Percentiles rank a stretch among this genome's conserved stretches.
phyloP scores from a whole-genome alignment of 2,113 vertebrate species.

The Catharus bicknelli region DNA sequence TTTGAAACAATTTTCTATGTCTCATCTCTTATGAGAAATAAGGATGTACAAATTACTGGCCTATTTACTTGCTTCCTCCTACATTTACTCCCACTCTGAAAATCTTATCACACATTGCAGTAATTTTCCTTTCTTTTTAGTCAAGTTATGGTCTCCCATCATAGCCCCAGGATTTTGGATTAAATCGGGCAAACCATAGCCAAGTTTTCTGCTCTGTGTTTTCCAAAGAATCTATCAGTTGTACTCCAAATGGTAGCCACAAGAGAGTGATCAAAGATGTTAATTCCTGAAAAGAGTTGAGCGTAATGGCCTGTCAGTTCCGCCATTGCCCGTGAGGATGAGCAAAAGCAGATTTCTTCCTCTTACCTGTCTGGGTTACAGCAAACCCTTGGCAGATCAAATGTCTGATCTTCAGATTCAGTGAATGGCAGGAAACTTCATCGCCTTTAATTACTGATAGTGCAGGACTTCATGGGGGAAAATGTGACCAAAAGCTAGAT shows the following conservation, averaged over 20 bases:
- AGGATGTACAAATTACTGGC: neutral
- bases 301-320: neutral
- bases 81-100: neutral
- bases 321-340: neutral
- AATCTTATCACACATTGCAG: neutral
- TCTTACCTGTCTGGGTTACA: neutral
- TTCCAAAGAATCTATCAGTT: neutral
- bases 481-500: neutral
- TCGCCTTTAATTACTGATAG: neutral
- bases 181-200: neutral
- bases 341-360: neutral
- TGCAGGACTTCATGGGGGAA: neutral
- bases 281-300: neutral
- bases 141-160: neutral
- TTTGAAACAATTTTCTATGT: neutral
- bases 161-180: neutral
- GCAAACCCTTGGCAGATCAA: neutral
- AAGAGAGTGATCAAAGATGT: neutral
- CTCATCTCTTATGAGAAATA: neutral
- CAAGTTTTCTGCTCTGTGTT: neutral
- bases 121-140: neutral
- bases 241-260: neutral
- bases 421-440: neutral
- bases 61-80: neutral
- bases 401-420: neutral